These are phyloP conservation scores for Galaxea fascicularis DNA, from an alignment of 92 coral and sea anemone genomes.

Conservation along the genomic window DNA sequence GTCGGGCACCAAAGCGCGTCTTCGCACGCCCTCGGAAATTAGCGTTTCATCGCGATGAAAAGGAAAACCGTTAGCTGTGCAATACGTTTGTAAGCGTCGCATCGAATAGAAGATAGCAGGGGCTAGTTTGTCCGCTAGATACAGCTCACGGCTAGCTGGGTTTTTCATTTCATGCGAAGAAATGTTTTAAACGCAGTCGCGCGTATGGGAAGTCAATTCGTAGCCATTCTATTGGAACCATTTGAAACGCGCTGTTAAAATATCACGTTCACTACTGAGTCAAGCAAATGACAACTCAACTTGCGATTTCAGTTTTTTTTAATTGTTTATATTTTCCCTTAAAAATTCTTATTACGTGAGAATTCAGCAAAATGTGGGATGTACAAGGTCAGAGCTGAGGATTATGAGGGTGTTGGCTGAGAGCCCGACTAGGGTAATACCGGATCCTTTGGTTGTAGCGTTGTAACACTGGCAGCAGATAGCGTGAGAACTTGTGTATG, in stretches of 20 bases:
- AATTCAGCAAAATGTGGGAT: constrained; percentile 17
- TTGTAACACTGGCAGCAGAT: constrained; percentile 1
- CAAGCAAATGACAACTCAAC: neutral
- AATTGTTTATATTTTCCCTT: neutral
- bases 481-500: constrained; percentile 22
- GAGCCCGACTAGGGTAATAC: constrained; percentile 9
- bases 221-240: constrained; percentile 13
- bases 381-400: constrained; percentile 15
- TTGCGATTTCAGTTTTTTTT: neutral
- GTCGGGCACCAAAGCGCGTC: neutral
- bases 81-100: constrained; percentile 3
- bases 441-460: constrained; percentile 10
- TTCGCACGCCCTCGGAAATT: too few relatives aligned
- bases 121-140: constrained; percentile 16
- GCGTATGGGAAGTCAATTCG: constrained; percentile 32
- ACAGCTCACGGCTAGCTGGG: constrained; percentile 21
- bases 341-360: constrained; percentile 26
- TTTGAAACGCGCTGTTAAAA: constrained; percentile 19
- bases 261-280: constrained; percentile 16
- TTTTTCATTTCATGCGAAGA: constrained; percentile 13
- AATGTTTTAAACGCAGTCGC: constrained; percentile 21
- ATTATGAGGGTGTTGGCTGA: constrained; percentile 42
- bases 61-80: neutral
- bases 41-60: neutral
- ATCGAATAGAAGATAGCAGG: neutral